Conservation (phyloP, 2,797 vertebrate genomes). For the Furcifer pardalis region DNA sequence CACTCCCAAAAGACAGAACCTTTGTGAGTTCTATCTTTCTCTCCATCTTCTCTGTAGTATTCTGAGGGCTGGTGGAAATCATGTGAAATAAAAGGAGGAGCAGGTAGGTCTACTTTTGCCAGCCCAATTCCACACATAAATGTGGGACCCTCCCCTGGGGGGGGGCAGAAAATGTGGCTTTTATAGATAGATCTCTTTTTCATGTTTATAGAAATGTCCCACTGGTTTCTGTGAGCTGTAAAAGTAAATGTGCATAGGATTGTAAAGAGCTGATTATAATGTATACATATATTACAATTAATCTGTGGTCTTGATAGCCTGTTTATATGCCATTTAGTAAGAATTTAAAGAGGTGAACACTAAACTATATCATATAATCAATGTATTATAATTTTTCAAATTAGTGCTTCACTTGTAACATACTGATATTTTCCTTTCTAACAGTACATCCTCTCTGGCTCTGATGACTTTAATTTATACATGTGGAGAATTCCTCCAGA, state of each 20-base stretch:
- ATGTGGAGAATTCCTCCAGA: conserved; percentile 99
- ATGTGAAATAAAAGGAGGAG: neutral
- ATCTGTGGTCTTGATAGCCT: neutral
- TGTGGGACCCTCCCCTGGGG: neutral
- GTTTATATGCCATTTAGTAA: neutral
- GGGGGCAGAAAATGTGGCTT: neutral
- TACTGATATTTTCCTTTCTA: conserved; percentile 63
- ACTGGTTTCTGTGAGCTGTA: neutral
- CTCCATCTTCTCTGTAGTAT: too few species aligned
- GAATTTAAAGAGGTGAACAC: neutral
- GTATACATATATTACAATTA: neutral
- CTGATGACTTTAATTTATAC: conserved; percentile 99
- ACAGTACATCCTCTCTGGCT: conserved; percentile 98
- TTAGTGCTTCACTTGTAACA: conserved; percentile 42
- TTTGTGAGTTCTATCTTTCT: too few species aligned
- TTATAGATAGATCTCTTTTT: neutral
- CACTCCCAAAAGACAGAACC: too few species aligned
- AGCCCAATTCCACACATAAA: neutral
- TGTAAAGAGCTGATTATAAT: neutral
- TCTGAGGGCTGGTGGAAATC: too few species aligned
- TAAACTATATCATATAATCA: neutral
- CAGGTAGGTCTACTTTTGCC: neutral
- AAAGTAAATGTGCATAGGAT: neutral
- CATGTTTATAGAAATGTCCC: neutral
- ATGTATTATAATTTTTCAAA: neutral